Conservation (phyloP, 2,888 invertebrate species). For the Dorcus hopei region DNA sequence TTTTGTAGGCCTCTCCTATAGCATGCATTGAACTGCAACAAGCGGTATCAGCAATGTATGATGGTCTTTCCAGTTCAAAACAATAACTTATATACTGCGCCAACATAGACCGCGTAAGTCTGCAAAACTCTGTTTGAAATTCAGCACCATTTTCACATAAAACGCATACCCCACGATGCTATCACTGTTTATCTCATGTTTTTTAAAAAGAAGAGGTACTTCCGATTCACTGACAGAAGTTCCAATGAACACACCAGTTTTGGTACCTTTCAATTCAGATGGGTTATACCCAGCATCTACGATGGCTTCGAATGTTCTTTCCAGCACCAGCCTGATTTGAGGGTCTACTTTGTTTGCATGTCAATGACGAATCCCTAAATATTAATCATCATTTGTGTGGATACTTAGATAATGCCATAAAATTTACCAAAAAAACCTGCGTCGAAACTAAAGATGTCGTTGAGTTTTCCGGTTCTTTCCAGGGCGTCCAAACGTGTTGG, state of each 20-base stretch:
- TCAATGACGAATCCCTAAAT: conserved; percentile 61
- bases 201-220: conserved; percentile 49
- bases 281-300: conserved; percentile 68
- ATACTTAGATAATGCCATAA: background rate
- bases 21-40: conserved; percentile 93
- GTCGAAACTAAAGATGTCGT: conserved; percentile 54
- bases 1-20: conserved; percentile 74
- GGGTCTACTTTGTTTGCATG: conserved; percentile 69
- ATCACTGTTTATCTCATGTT: conserved; percentile 80
- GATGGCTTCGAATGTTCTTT: conserved; percentile 58
- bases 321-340: conserved; percentile 57
- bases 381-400: too few species aligned
- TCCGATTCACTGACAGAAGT: conserved; percentile 75
- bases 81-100: conserved; percentile 86
- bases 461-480: conserved; percentile 64
- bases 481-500: conserved; percentile 60
- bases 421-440: conserved; percentile 52
- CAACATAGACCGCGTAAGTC: conserved; percentile 67
- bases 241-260: conserved; percentile 78
- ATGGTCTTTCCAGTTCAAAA: conserved; percentile 82
- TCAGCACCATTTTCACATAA: too few species aligned
- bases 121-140: background rate
- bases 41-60: conserved; percentile 86
- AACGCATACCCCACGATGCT: conserved; percentile 76
- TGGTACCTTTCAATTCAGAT: conserved; percentile 64